A percentile compares a stretch with the other conserved stretches of the same genome.
These are phyloP conservation scores for Diachrysia chrysitis DNA, from an alignment of 2,888 invertebrate genomes.

Conservation along the genomic window DNA sequence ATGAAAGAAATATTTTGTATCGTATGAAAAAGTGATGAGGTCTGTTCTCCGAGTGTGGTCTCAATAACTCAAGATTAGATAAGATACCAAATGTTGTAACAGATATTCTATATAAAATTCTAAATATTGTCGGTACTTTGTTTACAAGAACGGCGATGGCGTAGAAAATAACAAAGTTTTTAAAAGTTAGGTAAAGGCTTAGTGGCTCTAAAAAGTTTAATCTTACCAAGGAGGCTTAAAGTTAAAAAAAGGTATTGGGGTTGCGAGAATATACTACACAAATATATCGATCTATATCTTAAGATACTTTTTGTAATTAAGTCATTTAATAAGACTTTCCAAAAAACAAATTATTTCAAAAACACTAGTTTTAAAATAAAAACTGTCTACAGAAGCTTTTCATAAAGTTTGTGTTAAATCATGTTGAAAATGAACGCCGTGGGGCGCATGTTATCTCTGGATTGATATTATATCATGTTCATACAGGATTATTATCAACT, in stretches of 20 bases:
- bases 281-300: no score
- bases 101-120: background rate
- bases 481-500: constrained; percentile 36
- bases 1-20: background rate
- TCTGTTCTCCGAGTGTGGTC: background rate
- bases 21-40: background rate
- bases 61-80: constrained; percentile 1
- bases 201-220: background rate
- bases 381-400: background rate
- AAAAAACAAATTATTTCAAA: background rate
- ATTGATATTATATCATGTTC: constrained; percentile 34
- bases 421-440: constrained; percentile 21
- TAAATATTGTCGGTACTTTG: background rate
- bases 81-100: background rate
- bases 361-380: background rate
- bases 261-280: background rate
- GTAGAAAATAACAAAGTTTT: background rate
- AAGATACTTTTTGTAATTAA: no score
- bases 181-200: background rate
- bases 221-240: background rate
- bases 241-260: background rate
- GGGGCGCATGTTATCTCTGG: constrained; percentile 29
- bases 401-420: constrained; percentile 18
- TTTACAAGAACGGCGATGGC: background rate
- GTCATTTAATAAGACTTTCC: no score